Base-by-base conservation (phyloP, 2,888 invertebrate species). In the Odontothrips loti region DNA sequence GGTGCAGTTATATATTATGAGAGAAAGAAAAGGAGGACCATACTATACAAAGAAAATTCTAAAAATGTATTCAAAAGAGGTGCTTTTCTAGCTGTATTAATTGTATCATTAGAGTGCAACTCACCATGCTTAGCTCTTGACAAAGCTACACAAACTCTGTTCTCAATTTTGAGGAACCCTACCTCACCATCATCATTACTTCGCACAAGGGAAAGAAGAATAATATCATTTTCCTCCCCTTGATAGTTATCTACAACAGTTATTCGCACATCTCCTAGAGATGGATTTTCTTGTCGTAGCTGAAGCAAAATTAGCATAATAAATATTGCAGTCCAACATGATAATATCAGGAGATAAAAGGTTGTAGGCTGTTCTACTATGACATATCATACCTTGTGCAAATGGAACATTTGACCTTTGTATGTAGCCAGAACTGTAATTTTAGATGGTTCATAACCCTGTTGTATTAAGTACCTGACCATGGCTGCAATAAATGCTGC, bases 201-300 rank as follows among this genome's bases (percentile, higher is more conserved):
- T 85, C 95, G 90, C 0, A 96, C 95, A 20, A 96, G 87, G 0
- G 95, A 95, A 82, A 96, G 87, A 83, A 96, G 89, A 80, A 95
- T 92, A 85, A 95, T 94, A 85, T 92, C 91, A 85, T 91, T 92
- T 88, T 95, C 95, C 85, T 94, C 92, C 0, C 95, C 95, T 88
- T 95, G 95, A 85, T 91, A 95, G 86, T 93, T 94, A 86, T 95
- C 95, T 1, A 95, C 92, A 0, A 92, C 91, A 0, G 91, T 90
- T 29, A 94, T 90, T 83, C 90, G 88, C 10, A 94, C 89, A 68
- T 90, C 89, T 47, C 87, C 84, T 8, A 91, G 86, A 0, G 87
- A 82, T 1, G 83, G 80, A 82, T 83, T 83, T 6, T 85, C 83
- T 80, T 85, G 85, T 63, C 84, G 84, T 81, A 85, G 84, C 87